Evolutionary conservation across 1,140 invertebrate species (phyloP), one percentile per base, ranked within the genome.

Genomic region (Euborellia annulipes): DNA sequence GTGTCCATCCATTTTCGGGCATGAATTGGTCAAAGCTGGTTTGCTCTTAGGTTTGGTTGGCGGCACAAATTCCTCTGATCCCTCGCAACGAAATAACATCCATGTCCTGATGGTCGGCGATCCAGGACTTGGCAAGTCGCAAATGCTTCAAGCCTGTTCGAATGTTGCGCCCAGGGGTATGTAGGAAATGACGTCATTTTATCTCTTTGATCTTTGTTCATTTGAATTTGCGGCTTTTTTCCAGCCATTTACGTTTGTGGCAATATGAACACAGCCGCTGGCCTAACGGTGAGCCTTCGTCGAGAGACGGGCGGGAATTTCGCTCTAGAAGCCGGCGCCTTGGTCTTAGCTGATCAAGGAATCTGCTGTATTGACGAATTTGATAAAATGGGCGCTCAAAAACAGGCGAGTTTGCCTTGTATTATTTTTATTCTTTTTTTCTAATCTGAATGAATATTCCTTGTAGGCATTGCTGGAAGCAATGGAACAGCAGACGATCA

Each of bases 361-460:
- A 79, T 77, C 38, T 96, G 91, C 62, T 92, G 88, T 55, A 87
- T 95, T 36, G 92, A 96, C 64, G 92, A 96, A 65, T 89, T 97
- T 60, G 91, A 96, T 63, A 95, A 95, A 71, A 87, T 94, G 77
- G 64, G 70, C 27, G 62, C 62, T 40, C 81, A 85, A 55, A 76
- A 84, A 62, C 70, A 75, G 63, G 75, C 77, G 64, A n/a, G n/a
- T n/a, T n/a, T n/a, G n/a, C n/a, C n/a, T n/a, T n/a, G n/a, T n/a
- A n/a, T n/a, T n/a, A n/a, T n/a, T n/a, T n/a, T n/a, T n/a, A n/a
- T n/a, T n/a, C n/a, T n/a, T n/a, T n/a, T n/a, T 37, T 14, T 18
- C 17, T 37, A 14, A 14, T 6, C n/a, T 11, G 27, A 4, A 41
- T 19, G 38, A 45, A 46, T 40, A 16, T 50, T 52, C 53, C 51